Conservation (phyloP, 2,113 vertebrate genomes). For the Saguinus midas region DNA sequence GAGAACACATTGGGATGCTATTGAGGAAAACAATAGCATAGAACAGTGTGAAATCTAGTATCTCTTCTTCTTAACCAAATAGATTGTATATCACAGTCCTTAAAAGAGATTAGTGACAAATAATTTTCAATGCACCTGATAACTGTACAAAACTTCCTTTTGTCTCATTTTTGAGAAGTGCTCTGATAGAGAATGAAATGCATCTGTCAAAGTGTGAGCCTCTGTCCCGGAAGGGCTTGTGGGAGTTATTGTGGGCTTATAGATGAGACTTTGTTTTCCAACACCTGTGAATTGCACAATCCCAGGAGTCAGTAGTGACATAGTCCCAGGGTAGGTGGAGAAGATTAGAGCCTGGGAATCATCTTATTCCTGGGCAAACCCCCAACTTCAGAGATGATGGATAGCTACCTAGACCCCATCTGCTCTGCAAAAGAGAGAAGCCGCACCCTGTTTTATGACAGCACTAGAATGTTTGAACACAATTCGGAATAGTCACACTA, state of each 20-base stretch:
- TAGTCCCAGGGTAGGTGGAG: neutral
- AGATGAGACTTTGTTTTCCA: neutral
- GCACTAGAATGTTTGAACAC: slow-evolving; percentile 25
- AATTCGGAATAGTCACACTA: neutral
- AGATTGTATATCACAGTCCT: neutral
- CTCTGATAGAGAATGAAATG: neutral
- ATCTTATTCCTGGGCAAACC: neutral
- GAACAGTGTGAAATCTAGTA: neutral
- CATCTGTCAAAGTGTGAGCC: neutral
- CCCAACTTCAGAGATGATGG: neutral
- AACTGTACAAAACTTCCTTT: neutral
- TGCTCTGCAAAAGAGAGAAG: neutral
- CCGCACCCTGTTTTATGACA: neutral
- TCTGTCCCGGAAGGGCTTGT: neutral
- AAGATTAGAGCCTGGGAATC: neutral
- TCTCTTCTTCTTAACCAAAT: neutral
- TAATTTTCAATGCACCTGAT: neutral
- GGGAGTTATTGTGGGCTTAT: neutral
- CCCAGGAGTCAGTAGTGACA: neutral
- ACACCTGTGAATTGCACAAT: neutral
- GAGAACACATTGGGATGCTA: accelerated
- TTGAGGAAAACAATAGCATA: neutral
- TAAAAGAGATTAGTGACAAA: neutral
- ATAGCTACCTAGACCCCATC: neutral
- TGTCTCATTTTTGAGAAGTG: neutral